A percentile compares a stretch with the other conserved stretches of the same genome.
Evolutionary conservation across 2,797 vertebrate genomes (phyloP).

Genomic region (Apogon hyalosoma): DNA sequence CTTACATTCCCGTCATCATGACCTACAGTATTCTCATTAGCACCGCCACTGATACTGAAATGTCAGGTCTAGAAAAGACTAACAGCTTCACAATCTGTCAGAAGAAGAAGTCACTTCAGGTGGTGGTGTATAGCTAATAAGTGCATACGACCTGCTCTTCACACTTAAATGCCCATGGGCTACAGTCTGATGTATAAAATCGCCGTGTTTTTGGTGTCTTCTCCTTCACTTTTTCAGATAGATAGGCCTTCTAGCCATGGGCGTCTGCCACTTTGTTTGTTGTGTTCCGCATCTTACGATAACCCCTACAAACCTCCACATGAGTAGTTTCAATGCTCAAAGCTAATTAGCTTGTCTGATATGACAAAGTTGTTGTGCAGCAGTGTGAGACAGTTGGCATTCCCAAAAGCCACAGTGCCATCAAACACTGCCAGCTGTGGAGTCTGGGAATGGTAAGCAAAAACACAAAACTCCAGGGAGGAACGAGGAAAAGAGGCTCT

Average conservation of each 20-base stretch:
- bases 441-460: slow-evolving; percentile 12
- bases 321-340: slow-evolving; percentile 66
- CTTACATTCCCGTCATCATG: background rate
- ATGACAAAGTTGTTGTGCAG: slow-evolving; percentile 73
- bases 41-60: slow-evolving; percentile 5
- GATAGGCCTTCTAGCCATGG: background rate
- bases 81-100: no score
- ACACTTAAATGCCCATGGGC: no score
- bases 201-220: no score
- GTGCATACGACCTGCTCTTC: no score
- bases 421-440: slow-evolving; percentile 58
- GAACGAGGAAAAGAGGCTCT: slow-evolving; percentile 10
- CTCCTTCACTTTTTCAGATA: background rate
- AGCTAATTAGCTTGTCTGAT: slow-evolving; percentile 82
- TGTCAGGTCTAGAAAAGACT: background rate
- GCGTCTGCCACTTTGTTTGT: slow-evolving; percentile 2
- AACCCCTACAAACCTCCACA: slow-evolving; percentile 40
- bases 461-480: slow-evolving; percentile 42
- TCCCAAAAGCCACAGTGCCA: slow-evolving; percentile 64
- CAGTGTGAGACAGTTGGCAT: slow-evolving; percentile 53
- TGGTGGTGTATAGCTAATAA: no score
- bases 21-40: slow-evolving; percentile 35
- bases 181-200: no score
- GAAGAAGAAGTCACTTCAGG: no score
- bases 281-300: slow-evolving; percentile 17